Base-by-base conservation (phyloP, 2,113 vertebrate genomes). In the Crotalus viridis region DNA sequence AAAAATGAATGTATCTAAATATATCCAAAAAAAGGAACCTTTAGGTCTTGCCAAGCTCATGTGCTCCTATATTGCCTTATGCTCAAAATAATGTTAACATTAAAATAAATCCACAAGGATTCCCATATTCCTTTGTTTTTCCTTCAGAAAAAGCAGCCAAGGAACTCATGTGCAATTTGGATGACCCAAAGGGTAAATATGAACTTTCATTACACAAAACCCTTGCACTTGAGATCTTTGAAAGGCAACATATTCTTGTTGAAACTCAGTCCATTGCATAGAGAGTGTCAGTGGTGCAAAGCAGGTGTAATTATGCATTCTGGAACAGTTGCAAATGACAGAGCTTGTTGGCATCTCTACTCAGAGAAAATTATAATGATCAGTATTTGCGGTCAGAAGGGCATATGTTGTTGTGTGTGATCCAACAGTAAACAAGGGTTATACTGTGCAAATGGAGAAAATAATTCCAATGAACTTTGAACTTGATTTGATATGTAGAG, bases 301-400 rank as follows among this genome's bases (percentile, higher is more conserved):
- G 15, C 22, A 93, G 86, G 39, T 93, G 59, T 74, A 94, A 93
- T 95, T 94, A 95, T 88, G 12, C 33, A 81, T 91, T 95, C 88
- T 93, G 81, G 92, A 94, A 2, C 33, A 85, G n/a, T 59, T 95
- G 89, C 48, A 89, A 91, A 17, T 94, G 85, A 90, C 55, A 93
- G 69, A 94, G 21, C 43, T 94, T 95, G 28, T 74, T 95, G 93
- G 57, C 85, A 95, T 52, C 39, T n/a, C 85, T 93, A 46, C 81
- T 95, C 95, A 92, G 57, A 93, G 91, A 93, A 95, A 95, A 94
- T 92, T 91, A 74, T 43, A 92, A 5, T 90, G 89, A 93, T 95
- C 0, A 91, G 19, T 22, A 39, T 94, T 95, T 93, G 55, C 5
- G 87, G 92, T 94, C 51, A 91, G 88, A 90, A 93, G 87, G n/a